A percentile compares a stretch with the other conserved stretches of the same genome.
Conservation (phyloP, 1,140 invertebrate genomes). For the Lethrus apterus region DNA sequence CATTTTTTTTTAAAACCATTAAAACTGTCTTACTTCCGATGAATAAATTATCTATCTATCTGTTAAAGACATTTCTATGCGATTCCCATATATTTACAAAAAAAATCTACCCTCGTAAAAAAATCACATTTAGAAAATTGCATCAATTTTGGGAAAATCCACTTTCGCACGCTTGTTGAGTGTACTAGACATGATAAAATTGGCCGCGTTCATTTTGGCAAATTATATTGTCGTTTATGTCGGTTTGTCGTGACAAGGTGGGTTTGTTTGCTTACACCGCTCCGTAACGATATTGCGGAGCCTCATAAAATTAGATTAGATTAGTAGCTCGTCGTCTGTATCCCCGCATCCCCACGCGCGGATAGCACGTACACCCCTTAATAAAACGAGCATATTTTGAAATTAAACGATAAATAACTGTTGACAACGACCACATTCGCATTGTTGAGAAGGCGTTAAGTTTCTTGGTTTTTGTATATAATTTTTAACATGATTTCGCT, state of each 20-base stretch:
- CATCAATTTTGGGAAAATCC: slow-evolving; percentile 12
- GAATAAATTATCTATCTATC: no score
- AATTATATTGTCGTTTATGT: slow-evolving; percentile 13
- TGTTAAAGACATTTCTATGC: no score
- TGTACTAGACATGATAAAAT: slow-evolving; percentile 9
- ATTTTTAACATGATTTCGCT: no score
- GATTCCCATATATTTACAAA: no score
- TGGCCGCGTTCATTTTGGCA: slow-evolving; percentile 11
- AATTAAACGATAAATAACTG: slow-evolving; percentile 14
- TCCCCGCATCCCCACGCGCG: slow-evolving; percentile 1
- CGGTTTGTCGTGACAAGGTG: slow-evolving; percentile 12
- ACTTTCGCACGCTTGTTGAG: slow-evolving; percentile 5
- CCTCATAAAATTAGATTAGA: slow-evolving; percentile 20
- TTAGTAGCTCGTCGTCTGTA: slow-evolving; percentile 12
- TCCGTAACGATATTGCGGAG: slow-evolving; percentile 10
- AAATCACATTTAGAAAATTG: no score
- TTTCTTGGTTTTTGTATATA: no score
- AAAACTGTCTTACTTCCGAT: no score
- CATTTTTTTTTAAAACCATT: no score
- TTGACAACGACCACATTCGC: no score
- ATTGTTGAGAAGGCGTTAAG: no score
- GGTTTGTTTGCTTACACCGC: slow-evolving; percentile 14
- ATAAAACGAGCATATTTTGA: slow-evolving; percentile 15
- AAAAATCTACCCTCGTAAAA: no score
- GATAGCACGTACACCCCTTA: slow-evolving; percentile 12